phyloP scores from a whole-genome alignment of 2,113 vertebrate species.

The Cairina moschata region DNA sequence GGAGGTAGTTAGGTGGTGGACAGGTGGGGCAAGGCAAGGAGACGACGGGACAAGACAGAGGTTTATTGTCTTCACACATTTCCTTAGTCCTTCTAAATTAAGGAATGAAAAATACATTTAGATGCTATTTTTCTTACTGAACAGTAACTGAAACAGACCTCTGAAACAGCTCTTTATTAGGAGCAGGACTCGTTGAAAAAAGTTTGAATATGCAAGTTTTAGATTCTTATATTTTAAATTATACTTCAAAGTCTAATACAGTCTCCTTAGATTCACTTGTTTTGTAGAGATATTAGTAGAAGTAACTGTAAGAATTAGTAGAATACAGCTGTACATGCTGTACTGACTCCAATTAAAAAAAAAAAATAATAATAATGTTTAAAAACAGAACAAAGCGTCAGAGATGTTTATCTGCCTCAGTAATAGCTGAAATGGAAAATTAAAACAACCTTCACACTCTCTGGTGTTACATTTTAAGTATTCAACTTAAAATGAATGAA shows the following conservation, averaged over 20 bases:
- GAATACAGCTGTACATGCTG: not conserved
- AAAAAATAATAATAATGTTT: not conserved
- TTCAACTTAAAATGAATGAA: not conserved
- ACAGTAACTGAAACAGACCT: not conserved
- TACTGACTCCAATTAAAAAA: not conserved
- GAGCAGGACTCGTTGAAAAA: not conserved
- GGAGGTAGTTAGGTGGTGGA: not conserved
- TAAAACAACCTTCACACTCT: not conserved
- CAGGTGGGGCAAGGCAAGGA: too few relatives aligned
- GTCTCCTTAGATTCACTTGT: not conserved
- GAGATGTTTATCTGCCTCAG: not conserved
- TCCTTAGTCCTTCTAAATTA: not conserved
- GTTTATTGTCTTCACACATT: not conserved
- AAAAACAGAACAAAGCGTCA: not conserved
- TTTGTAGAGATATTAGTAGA: not conserved
- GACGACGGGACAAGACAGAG: not conserved
- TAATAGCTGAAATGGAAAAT: not conserved
- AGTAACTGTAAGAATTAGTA: not conserved
- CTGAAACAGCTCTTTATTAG: not conserved
- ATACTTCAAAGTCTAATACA: not conserved
- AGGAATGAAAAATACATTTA: not conserved
- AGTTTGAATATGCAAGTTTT: not conserved
- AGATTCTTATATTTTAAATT: not conserved
- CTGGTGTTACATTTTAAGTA: not conserved
- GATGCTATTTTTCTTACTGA: not conserved